Conservation (phyloP, 2,113 vertebrate genomes). For the Melanerpes aurifrons region DNA sequence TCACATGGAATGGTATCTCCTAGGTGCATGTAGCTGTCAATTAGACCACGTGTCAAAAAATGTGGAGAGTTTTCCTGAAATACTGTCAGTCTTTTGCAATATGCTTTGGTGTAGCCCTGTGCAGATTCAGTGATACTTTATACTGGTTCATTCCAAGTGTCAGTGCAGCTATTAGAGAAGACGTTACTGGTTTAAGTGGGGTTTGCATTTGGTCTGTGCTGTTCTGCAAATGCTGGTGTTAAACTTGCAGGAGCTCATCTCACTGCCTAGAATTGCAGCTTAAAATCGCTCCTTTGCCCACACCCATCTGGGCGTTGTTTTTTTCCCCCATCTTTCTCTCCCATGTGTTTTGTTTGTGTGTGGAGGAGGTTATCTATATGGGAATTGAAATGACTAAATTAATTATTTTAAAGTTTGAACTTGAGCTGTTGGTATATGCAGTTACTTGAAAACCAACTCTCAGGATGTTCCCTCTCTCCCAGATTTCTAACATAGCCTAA, state of each 20-base stretch:
- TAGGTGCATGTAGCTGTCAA: background rate
- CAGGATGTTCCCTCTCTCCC: background rate
- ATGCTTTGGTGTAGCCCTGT: background rate
- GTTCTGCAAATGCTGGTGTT: background rate
- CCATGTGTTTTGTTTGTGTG: background rate
- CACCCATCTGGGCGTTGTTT: background rate
- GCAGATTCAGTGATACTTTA: accelerated
- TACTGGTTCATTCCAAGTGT: background rate
- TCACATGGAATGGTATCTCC: background rate
- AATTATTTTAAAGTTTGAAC: background rate
- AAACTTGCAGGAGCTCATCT: background rate
- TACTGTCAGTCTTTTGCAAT: background rate
- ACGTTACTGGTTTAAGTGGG: background rate
- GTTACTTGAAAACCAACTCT: background rate
- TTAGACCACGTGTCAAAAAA: background rate
- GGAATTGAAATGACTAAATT: background rate
- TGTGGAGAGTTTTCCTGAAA: background rate
- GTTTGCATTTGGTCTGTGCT: background rate
- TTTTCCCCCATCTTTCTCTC: background rate
- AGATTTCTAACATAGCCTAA: background rate
- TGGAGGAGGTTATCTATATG: background rate
- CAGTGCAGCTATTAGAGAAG: background rate
- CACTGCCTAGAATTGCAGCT: background rate
- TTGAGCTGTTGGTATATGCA: background rate
- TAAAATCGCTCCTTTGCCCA: background rate